Conservation (phyloP, 2,797 vertebrate species). For the Leptoclinus maculatus region DNA sequence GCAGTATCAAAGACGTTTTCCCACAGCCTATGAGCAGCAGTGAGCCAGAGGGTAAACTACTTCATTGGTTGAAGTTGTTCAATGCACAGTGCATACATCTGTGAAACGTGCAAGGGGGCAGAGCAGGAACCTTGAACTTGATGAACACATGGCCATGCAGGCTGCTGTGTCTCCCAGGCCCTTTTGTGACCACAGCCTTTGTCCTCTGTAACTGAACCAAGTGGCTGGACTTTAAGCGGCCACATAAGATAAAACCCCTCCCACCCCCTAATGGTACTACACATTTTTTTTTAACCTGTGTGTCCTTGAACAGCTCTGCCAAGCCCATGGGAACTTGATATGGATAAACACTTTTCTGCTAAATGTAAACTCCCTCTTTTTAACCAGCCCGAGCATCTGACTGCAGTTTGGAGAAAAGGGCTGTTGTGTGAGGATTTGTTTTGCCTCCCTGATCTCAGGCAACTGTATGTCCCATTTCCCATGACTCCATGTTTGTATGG, state of each 20-base stretch:
- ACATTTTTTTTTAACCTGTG: slow-evolving; percentile 39
- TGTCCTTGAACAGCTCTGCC: not conserved
- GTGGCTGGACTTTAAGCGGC: slow-evolving; percentile 47
- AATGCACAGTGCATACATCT: slow-evolving; percentile 27
- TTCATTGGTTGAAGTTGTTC: slow-evolving; percentile 43
- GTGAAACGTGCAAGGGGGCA: slow-evolving; percentile 13
- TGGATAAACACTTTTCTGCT: slow-evolving; percentile 5
- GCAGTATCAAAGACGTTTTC: slow-evolving; percentile 41
- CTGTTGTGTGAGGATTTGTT: slow-evolving; percentile 46
- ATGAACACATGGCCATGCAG: slow-evolving; percentile 31
- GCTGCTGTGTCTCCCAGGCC: slow-evolving; percentile 52
- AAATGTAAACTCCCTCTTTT: slow-evolving; percentile 12
- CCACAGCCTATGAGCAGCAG: slow-evolving; percentile 14
- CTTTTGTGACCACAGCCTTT: slow-evolving; percentile 45
- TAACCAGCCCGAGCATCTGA: slow-evolving; percentile 20
- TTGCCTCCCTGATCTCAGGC: slow-evolving; percentile 32
- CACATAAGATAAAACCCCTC: slow-evolving; percentile 43
- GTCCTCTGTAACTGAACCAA: slow-evolving; percentile 42
- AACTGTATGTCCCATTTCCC: slow-evolving; percentile 54
- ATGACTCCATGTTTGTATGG: slow-evolving; percentile 62
- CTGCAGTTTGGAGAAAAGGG: slow-evolving; percentile 27
- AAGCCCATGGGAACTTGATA: not conserved
- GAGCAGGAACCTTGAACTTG: slow-evolving; percentile 20
- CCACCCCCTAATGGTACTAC: slow-evolving; percentile 35
- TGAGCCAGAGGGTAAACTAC: slow-evolving; percentile 23